Conservation (phyloP, 2,113 vertebrate genomes). For the Muntiacus reevesi region DNA sequence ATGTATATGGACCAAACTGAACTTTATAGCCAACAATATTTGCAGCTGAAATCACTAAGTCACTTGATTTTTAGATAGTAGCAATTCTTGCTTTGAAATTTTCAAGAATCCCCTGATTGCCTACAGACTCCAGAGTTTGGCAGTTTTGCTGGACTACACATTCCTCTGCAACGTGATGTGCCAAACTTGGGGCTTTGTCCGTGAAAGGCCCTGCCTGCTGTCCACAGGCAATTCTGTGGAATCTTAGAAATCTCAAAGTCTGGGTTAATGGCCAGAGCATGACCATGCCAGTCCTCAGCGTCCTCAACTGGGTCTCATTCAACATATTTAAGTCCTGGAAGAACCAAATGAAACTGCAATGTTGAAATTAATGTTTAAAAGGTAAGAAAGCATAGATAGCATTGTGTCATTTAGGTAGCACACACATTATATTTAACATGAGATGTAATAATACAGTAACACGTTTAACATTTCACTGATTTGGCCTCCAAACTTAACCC, state of each 20-base stretch:
- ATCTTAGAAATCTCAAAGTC: neutral
- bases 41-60: neutral
- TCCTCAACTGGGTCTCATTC: too few species aligned
- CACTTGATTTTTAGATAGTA: neutral
- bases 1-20: neutral
- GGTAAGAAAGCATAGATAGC: neutral
- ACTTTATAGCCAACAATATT: neutral
- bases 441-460: neutral
- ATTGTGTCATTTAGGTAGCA: neutral
- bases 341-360: neutral
- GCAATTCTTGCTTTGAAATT: neutral
- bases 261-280: neutral
- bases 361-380: neutral
- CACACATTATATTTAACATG: neutral
- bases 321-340: neutral
- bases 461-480: neutral
- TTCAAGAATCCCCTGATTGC: neutral
- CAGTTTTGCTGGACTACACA: neutral
- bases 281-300: rapidly evolving
- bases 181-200: rapidly evolving
- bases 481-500: neutral
- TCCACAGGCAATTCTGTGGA: neutral
- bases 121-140: neutral
- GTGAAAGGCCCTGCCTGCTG: neutral
- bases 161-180: rapidly evolving